A percentile compares a stretch with the other conserved stretches of the same genome.
These are phyloP conservation scores for Myioborus melanocephalus DNA, from an alignment of 2,797 vertebrate genomes.

Conservation along the genomic window DNA sequence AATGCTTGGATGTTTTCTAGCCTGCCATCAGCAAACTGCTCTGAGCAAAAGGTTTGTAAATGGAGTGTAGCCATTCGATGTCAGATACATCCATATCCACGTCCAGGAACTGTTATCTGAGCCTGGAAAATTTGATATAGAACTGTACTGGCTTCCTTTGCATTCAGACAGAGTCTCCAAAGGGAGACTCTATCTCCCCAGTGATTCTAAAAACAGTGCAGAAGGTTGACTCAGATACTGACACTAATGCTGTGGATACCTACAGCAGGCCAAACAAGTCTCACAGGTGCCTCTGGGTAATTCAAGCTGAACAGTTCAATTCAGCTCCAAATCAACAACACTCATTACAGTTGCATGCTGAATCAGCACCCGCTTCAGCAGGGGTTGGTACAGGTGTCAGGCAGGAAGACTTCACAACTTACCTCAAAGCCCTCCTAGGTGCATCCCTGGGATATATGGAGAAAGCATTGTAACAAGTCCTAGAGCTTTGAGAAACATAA, in stretches of 20 bases:
- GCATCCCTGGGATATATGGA: not conserved
- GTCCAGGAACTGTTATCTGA: not conserved
- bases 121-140: not conserved
- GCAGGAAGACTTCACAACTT: not conserved
- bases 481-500: not conserved
- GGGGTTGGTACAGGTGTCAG: not conserved
- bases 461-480: not conserved
- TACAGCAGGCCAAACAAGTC: not conserved
- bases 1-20: not conserved
- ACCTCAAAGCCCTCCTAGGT: not conserved
- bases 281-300: not conserved
- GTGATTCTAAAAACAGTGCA: not conserved
- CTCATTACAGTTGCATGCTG: not conserved
- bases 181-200: not conserved
- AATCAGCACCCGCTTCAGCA: not conserved
- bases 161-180: not conserved
- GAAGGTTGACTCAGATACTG: not conserved
- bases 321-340: not conserved
- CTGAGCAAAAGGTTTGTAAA: not conserved
- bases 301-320: not conserved
- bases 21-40: not conserved
- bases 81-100: not conserved
- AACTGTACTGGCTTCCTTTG: not conserved
- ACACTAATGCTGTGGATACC: not conserved
- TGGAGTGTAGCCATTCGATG: not conserved